Percentiles rank a stretch among this genome's conserved stretches.
phyloP scores from a whole-genome alignment of 2,113 vertebrate species.

The Saimiri boliviensis region DNA sequence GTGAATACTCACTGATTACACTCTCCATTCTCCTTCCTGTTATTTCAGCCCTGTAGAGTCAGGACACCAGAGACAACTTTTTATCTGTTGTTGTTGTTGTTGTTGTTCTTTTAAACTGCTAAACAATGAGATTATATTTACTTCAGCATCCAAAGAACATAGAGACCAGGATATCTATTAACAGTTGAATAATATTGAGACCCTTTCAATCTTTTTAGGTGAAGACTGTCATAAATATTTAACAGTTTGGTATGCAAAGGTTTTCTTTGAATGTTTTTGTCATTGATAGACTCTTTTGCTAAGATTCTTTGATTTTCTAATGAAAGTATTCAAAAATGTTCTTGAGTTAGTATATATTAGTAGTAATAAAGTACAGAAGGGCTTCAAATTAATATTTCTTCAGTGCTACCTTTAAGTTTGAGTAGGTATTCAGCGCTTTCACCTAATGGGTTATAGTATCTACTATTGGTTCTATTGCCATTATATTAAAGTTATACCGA shows the following conservation, averaged over 20 bases:
- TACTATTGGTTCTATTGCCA: conserved; percentile 42
- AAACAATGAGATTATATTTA: conserved; percentile 23
- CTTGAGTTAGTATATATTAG: background rate
- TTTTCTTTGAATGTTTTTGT: conserved; percentile 25
- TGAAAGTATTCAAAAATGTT: background rate
- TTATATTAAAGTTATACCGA: conserved; percentile 28
- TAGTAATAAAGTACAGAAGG: background rate
- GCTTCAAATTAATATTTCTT: conserved; percentile 14
- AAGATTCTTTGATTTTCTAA: conserved; percentile 17
- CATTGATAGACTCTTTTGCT: background rate
- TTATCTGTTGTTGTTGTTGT: background rate
- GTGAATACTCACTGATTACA: background rate
- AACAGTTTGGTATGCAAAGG: background rate
- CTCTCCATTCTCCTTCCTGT: background rate
- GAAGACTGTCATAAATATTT: conserved; percentile 24
- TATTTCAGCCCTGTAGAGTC: background rate
- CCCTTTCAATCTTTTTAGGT: background rate
- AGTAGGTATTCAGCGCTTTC: background rate
- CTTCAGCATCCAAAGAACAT: background rate
- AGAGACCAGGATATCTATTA: background rate
- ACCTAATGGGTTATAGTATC: conserved; percentile 21
- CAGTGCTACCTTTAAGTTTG: conserved; percentile 35
- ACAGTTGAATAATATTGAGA: conserved; percentile 56
- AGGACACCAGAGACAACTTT: background rate
- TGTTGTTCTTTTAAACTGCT: conserved; percentile 1